Evolutionary conservation across 2,888 invertebrate genomes (phyloP).

Genomic region (Tipula lateralis): DNA sequence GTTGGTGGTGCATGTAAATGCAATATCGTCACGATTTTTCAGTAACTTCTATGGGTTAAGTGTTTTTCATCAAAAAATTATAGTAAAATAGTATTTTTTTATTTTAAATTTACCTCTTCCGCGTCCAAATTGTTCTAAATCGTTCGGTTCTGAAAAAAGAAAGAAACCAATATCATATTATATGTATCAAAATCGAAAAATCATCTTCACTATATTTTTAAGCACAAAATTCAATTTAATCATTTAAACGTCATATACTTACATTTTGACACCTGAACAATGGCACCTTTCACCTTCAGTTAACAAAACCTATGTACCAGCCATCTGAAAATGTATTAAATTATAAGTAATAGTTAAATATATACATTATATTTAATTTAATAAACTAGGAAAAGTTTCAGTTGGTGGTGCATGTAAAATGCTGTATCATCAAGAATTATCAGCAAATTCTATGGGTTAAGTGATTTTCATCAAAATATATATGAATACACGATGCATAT

Average conservation of each 20-base stretch:
- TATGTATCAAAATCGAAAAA: too few species aligned
- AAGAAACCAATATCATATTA: too few species aligned
- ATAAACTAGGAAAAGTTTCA: background rate
- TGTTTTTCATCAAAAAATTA: background rate
- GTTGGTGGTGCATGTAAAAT: background rate
- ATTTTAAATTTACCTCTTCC: background rate
- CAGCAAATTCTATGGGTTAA: background rate
- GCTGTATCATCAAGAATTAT: background rate
- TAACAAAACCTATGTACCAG: too few species aligned
- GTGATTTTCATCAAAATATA: background rate
- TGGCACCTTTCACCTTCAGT: too few species aligned
- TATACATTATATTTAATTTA: background rate
- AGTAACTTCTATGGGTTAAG: slow-evolving; percentile 1
- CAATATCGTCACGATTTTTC: background rate
- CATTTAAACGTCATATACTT: too few species aligned
- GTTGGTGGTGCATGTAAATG: slow-evolving; percentile 5
- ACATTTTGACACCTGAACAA: too few species aligned
- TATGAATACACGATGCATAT: too few species aligned
- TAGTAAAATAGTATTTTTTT: background rate
- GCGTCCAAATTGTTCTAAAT: background rate
- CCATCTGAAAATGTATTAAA: background rate
- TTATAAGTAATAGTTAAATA: background rate
- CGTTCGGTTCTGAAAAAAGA: too few species aligned
- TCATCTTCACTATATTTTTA: too few species aligned
- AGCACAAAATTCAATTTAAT: too few species aligned